Percentiles rank a stretch among this genome's conserved stretches.
Evolutionary conservation across 2,888 invertebrate species (phyloP).

Genomic region (Stenotaenia linearis): DNA sequence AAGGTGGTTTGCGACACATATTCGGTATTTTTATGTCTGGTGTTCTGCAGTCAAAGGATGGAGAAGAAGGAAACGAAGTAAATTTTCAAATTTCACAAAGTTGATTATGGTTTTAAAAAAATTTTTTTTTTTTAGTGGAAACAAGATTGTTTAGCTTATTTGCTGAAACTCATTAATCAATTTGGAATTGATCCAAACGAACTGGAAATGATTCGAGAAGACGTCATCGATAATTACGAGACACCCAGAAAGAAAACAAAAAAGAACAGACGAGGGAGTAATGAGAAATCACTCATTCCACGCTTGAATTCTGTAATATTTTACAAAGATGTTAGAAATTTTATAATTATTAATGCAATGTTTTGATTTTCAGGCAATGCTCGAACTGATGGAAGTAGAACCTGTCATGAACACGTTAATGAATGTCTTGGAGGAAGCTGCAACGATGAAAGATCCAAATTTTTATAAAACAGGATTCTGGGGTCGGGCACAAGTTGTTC

Average conservation of each 20-base stretch:
- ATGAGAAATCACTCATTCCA: constrained; percentile 64
- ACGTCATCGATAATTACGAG: constrained; percentile 35
- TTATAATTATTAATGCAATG: background rate
- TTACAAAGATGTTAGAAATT: background rate
- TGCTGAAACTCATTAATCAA: constrained; percentile 78
- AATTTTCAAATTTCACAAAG: background rate
- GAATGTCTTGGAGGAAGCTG: constrained; percentile 80
- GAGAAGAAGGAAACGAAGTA: constrained; percentile 60
- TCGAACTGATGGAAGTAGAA: constrained; percentile 79
- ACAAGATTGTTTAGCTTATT: constrained; percentile 83
- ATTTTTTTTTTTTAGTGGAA: constrained; percentile 63
- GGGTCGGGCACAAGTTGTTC: constrained; percentile 86
- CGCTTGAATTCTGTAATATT: constrained; percentile 48
- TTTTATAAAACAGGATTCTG: constrained; percentile 88
- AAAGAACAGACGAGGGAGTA: constrained; percentile 48
- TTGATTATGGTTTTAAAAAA: background rate
- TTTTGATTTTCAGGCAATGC: constrained; percentile 50
- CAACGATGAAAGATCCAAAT: constrained; percentile 69
- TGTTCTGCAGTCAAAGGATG: constrained; percentile 61
- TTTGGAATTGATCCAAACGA: constrained; percentile 61
- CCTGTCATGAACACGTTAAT: constrained; percentile 75
- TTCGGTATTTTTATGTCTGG: constrained; percentile 90
- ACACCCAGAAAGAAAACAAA: constrained; percentile 39
- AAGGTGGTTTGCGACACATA: constrained; percentile 78
- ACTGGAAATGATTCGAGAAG: background rate